A percentile compares a stretch with the other conserved stretches of the same genome.
Evolutionary conservation across 1,140 invertebrate genomes (phyloP).

Genomic region (Drosophila tani): DNA sequence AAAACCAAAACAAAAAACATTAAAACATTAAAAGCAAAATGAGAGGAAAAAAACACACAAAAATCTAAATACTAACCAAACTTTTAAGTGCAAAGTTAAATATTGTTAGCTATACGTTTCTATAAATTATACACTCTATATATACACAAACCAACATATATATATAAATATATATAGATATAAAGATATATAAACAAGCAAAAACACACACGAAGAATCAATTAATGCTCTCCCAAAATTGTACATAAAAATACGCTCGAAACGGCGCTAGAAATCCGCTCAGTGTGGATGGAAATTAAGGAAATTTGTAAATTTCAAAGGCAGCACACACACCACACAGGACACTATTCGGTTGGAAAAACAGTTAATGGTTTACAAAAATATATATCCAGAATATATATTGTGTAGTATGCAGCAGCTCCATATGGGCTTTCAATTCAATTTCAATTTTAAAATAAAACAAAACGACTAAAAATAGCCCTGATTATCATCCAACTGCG

Average conservation of each 20-base stretch:
- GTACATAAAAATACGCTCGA: constrained; percentile 42
- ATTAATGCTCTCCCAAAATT: constrained; percentile 55
- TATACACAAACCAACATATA: constrained; percentile 28
- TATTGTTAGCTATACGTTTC: constrained; percentile 65
- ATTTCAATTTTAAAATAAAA: neutral
- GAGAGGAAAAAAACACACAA: constrained; percentile 33
- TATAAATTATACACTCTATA: constrained; percentile 46
- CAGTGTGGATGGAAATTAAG: constrained; percentile 23
- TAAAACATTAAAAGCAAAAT: constrained; percentile 10
- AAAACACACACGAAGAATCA: constrained; percentile 15
- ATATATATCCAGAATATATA: neutral
- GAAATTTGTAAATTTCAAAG: constrained; percentile 42
- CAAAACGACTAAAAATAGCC: neutral
- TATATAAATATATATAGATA: constrained; percentile 23
- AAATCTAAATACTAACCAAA: constrained; percentile 59
- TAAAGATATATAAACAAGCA: constrained; percentile 2
- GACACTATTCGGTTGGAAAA: constrained; percentile 14
- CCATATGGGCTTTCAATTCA: constrained; percentile 18
- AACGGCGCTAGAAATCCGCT: constrained; percentile 22
- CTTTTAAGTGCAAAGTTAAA: constrained; percentile 82
- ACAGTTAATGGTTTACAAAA: constrained; percentile 10
- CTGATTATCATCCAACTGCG: constrained; percentile 21
- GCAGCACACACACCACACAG: constrained; percentile 26
- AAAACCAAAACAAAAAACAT: constrained; percentile 51
- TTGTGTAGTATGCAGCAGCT: constrained; percentile 1